phyloP scores from a whole-genome alignment of 2,888 invertebrate species.

The Agonopterix heracliana region DNA sequence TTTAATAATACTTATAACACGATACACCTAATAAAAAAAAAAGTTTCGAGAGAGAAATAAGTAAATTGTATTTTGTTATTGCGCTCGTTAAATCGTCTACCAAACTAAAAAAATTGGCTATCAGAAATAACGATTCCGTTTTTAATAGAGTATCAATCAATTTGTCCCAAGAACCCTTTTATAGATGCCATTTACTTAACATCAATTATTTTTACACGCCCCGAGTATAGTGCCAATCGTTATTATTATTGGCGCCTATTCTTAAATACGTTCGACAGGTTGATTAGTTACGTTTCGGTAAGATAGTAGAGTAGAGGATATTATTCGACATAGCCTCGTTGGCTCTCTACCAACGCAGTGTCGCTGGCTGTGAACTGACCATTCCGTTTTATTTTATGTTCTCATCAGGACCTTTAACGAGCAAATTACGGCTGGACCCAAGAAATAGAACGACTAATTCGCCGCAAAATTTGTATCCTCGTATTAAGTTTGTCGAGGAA shows the following conservation, averaged over 20 bases:
- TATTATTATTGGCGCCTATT: constrained; percentile 7
- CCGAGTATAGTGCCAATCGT: constrained; percentile 18
- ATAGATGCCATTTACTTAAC: too few species aligned
- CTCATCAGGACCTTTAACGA: constrained; percentile 60
- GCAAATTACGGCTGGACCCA: constrained; percentile 35
- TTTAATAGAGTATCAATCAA: too few species aligned
- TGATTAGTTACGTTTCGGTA: constrained; percentile 10
- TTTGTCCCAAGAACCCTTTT: too few species aligned
- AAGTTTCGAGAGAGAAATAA: too few species aligned
- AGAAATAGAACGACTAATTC: constrained; percentile 22
- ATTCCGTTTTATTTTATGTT: constrained; percentile 66
- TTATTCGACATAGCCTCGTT: constrained; percentile 32
- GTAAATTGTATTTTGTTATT: too few species aligned
- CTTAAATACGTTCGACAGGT: constrained; percentile 16
- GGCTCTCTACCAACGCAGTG: constrained; percentile 63
- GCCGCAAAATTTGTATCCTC: constrained; percentile 3
- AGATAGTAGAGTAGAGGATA: constrained; percentile 11
- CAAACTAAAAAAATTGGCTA: too few species aligned
- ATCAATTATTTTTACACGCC: neutral
- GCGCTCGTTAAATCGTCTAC: too few species aligned
- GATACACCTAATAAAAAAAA: too few species aligned
- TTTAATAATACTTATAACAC: too few species aligned
- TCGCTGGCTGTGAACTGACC: constrained; percentile 48
- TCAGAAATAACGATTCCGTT: too few species aligned
- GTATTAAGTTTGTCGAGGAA: neutral